phyloP scores from a whole-genome alignment of 2,888 invertebrate genomes.

The Andrena dorsata region DNA sequence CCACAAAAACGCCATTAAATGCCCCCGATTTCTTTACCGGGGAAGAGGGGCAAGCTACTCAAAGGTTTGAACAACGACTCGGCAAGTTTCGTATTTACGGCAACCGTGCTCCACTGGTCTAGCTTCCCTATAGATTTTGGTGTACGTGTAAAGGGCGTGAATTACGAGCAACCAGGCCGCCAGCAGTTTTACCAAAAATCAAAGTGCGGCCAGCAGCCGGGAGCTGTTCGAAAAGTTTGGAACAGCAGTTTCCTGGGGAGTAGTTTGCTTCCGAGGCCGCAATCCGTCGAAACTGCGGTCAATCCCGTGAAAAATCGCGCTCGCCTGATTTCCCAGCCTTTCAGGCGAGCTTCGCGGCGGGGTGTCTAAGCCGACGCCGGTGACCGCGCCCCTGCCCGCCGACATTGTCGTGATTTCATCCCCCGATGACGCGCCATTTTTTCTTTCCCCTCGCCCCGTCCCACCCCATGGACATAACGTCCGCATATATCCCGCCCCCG shows the following conservation, averaged over 20 bases:
- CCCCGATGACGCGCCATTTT: slow-evolving; percentile 42
- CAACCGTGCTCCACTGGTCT: background rate
- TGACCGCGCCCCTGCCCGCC: background rate
- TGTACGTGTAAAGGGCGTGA: background rate
- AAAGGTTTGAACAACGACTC: background rate
- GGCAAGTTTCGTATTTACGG: background rate
- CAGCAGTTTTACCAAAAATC: slow-evolving; percentile 40
- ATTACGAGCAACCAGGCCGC: slow-evolving; percentile 8
- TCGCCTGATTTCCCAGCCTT: slow-evolving; percentile 11
- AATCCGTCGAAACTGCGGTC: slow-evolving; percentile 23
- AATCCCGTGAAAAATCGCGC: slow-evolving; percentile 45
- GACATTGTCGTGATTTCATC: slow-evolving; percentile 26
- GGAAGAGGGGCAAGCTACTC: background rate
- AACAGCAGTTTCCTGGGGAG: slow-evolving; percentile 34
- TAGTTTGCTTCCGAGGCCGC: slow-evolving; percentile 12
- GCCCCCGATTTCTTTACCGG: no score
- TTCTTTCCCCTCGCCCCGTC: slow-evolving; percentile 24
- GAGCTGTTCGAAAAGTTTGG: slow-evolving; percentile 28
- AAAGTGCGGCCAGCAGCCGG: slow-evolving; percentile 9
- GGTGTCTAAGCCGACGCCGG: slow-evolving; percentile 13
- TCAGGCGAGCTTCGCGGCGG: background rate
- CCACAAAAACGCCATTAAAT: no score
- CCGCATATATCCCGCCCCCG: slow-evolving; percentile 15
- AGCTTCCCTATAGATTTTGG: slow-evolving; percentile 7
- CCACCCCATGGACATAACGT: slow-evolving; percentile 30